Conservation (phyloP, 2,888 invertebrate genomes). For the Stratiomys singularior region DNA sequence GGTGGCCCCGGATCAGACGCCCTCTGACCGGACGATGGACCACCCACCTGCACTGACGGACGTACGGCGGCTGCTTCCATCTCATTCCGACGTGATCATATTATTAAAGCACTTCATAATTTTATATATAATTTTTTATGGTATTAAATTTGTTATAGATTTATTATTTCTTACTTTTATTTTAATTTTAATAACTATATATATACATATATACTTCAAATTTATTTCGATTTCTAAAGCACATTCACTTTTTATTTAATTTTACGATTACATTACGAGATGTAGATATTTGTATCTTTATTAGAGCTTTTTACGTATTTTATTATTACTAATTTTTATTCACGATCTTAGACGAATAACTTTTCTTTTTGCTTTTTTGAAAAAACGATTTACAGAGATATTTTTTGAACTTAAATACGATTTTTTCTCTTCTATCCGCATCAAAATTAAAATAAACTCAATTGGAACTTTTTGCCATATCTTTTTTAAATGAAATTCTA, state of each 20-base stretch:
- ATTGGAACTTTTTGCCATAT: no score
- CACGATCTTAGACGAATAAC: not conserved
- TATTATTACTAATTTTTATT: not conserved
- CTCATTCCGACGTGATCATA: conserved; percentile 65
- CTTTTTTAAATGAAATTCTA: no score
- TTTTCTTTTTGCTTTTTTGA: not conserved
- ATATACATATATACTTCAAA: conserved; percentile 12
- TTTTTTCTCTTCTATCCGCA: no score
- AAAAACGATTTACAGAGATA: no score
- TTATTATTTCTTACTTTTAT: conserved; percentile 27
- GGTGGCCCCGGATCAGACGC: conserved; percentile 58
- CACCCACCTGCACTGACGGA: conserved; percentile 67
- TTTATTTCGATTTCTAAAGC: conserved; percentile 1
- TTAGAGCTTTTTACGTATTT: not conserved
- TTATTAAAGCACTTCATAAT: conserved; percentile 51
- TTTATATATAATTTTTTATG: conserved; percentile 36
- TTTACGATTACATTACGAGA: not conserved
- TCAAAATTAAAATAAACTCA: no score
- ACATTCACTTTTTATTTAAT: conserved; percentile 15
- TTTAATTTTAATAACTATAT: conserved; percentile 8
- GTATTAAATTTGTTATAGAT: conserved; percentile 26
- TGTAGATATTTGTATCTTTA: not conserved
- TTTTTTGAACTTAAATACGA: no score
- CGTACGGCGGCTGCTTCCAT: conserved; percentile 68
- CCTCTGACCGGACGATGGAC: conserved; percentile 63